Base-by-base conservation (phyloP, 2,888 invertebrate genomes). In the Idaea straminata region DNA sequence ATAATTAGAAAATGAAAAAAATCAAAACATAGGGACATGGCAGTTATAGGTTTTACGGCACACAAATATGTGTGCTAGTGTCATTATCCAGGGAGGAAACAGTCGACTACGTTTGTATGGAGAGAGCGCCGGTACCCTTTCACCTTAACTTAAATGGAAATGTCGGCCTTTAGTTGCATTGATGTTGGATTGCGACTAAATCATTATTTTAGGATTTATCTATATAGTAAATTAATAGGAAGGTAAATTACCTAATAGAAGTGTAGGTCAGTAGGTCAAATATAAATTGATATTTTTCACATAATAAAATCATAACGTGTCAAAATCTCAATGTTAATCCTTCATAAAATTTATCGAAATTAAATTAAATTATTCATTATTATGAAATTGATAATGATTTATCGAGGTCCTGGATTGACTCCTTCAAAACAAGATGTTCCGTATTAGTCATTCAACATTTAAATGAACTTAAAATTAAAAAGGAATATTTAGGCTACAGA, bases 321-420 rank as follows among this genome's bases (percentile, higher is more conserved):
- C 25, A 60, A 60, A 3, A 60, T 60, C 25, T 60, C 60, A 60
- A 60, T 60, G 60, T 25, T 60, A 60, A 25, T 16, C 15, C 59
- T 5, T 60, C 25, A 34, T 34, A 60, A 60, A 15, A 60, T 35
- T 35, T 15, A 15, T 25, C 16, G 16, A 25, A 15, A 25, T 59
- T 25, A 25, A 25, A 59, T 25, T 60, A 25, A 35, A 25, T 35
- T 60, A 35, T 35, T 35, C 2, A 60, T 35, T 25, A 35, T 25
- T 35, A 7, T 16, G 60, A 35, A 35, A 60, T 60, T 35, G 34
- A 35, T 25, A 34, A 60, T 60, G 25, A 25, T 25, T 34, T 15
- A 25, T 60, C 60, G 25, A 60, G 60, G 60, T 60, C 35, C 25
- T 35, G 15, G 5, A 34, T 25, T 35, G 15, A 34, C 15, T 35